phyloP scores from a whole-genome alignment of 2,888 invertebrate genomes.

The Empis stercorea region DNA sequence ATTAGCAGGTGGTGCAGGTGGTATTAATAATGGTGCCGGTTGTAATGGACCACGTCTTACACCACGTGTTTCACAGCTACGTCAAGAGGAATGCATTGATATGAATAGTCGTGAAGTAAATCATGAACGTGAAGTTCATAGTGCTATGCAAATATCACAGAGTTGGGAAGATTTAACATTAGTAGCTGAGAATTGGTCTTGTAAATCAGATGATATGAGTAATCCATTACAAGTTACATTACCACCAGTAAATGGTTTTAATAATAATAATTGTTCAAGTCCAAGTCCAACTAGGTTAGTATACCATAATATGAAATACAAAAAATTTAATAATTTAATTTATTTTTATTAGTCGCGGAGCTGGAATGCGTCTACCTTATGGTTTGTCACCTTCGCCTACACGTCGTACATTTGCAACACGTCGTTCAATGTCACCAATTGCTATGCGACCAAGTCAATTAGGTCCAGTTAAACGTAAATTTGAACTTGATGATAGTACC shows the following conservation, averaged over 20 bases:
- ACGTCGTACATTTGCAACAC: constrained; percentile 63
- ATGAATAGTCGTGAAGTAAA: constrained; percentile 74
- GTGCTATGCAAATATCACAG: constrained; percentile 87
- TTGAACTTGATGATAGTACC: constrained; percentile 31
- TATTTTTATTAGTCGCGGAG: constrained; percentile 26
- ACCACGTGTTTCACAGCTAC: constrained; percentile 75
- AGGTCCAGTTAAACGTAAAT: constrained; percentile 47
- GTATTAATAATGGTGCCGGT: constrained; percentile 18
- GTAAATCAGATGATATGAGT: constrained; percentile 39
- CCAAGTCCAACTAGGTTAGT: constrained; percentile 46
- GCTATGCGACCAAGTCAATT: constrained; percentile 65
- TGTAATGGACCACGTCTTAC: constrained; percentile 48
- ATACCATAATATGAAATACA: background rate
- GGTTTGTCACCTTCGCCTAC: constrained; percentile 73
- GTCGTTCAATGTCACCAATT: constrained; percentile 81
- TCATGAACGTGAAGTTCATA: constrained; percentile 82
- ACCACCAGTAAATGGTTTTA: constrained; percentile 23
- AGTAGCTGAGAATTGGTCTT: constrained; percentile 49
- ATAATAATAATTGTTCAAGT: constrained; percentile 40
- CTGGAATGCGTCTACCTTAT: constrained; percentile 35
- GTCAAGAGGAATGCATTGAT: constrained; percentile 80
- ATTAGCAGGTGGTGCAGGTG: constrained; percentile 28
- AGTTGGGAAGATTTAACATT: constrained; percentile 85
- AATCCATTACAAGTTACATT: constrained; percentile 39
- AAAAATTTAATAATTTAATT: constrained; percentile 29